Evolutionary conservation across 2,888 invertebrate genomes (phyloP), one percentile per base, ranked within the genome.

Genomic region (Spisula solida): DNA sequence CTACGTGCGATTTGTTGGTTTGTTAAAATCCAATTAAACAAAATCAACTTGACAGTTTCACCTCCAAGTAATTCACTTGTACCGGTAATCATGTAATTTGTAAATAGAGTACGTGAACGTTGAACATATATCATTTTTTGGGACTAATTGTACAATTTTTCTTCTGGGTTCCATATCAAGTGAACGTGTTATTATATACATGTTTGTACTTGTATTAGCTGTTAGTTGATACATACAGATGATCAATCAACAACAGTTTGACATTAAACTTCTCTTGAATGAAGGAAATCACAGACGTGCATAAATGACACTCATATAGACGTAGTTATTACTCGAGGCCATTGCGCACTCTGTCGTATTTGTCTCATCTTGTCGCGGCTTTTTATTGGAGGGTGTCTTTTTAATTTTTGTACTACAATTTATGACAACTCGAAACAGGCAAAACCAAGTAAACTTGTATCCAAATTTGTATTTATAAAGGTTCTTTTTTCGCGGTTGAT

Each of bases 281-380:
- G n/a, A n/a, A 66, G 60, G 8, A 66, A 66, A 66, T 66, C 60
- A 25, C 25, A 66, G 60, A 66, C 60, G 25, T 66, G n/a, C n/a
- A n/a, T n/a, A n/a, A n/a, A 25, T 66, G 60, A 25, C 60, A 60
- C 18, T 25, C 60, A 25, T 4, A 25, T 1, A 25, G 60, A 66
- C n/a, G 10, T 25, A n/a, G 0, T n/a, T 25, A 25, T 25, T 25
- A 25, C 2, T 25, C 10, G 60, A 25, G 6, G 5, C 60, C 25
- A 0, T 66, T 10, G 10, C n/a, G n/a, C 12, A 66, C 0, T 8
- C 10, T 66, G 25, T n/a, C 0, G n/a, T 66, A 66, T 66, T n/a
- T 66, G 60, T n/a, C 16, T 1, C 51, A 51, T 51, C 51, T 16
- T 8, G 12, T 51, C 51, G 41, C 41, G 4, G 41, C 41, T 41